These are phyloP conservation scores for Aleiodes alternator DNA, from an alignment of 2,888 invertebrate species.

Conservation along the genomic window DNA sequence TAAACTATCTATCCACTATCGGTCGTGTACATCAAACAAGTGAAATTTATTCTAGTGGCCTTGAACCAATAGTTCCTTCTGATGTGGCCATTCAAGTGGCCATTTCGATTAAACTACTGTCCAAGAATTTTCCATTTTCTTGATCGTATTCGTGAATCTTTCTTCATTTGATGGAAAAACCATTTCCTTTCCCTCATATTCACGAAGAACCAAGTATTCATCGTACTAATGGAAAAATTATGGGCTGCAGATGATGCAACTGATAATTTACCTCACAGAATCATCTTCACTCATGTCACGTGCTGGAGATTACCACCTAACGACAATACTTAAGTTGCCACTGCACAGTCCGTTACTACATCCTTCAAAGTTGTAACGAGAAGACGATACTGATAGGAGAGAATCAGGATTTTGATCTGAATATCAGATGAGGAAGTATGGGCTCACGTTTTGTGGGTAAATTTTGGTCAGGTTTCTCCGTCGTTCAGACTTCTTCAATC, in stretches of 20 bases:
- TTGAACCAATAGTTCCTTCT: constrained; percentile 11
- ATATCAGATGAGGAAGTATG: no score
- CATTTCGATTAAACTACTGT: constrained; percentile 12
- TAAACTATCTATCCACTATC: constrained; percentile 13
- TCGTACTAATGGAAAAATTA: constrained; percentile 14
- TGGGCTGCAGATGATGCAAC: background rate
- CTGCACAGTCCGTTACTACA: background rate
- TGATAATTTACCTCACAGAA: background rate
- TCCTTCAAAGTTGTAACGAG: background rate
- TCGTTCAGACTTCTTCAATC: no score
- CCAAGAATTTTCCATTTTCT: background rate
- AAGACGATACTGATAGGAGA: background rate
- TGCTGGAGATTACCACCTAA: background rate
- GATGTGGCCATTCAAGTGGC: background rate
- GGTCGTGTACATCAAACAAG: constrained; percentile 1
- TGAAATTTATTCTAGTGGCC: background rate
- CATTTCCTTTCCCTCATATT: background rate
- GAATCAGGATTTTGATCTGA: background rate
- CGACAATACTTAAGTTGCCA: background rate
- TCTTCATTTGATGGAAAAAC: no score
- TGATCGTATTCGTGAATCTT: no score
- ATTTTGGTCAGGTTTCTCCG: background rate
- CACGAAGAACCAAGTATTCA: background rate
- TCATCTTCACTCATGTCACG: background rate
- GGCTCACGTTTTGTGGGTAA: no score